Evolutionary conservation across 1,140 invertebrate genomes (phyloP).

Genomic region (Chironomus striatipennis): DNA sequence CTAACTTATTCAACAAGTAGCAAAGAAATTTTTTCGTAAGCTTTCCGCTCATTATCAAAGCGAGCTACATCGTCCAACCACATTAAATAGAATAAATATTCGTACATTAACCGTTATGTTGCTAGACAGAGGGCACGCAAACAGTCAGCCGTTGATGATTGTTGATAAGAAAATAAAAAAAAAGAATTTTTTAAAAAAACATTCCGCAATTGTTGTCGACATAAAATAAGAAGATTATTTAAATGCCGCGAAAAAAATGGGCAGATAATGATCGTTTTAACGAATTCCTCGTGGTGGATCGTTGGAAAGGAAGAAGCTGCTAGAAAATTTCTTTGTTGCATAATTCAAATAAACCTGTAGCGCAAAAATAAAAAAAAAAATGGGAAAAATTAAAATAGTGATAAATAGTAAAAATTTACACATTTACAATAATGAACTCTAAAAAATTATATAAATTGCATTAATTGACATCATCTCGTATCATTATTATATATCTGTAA

Average conservation of each 20-base stretch:
- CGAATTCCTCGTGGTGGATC: too few species aligned
- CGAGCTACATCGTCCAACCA: too few species aligned
- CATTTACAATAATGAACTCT: neutral
- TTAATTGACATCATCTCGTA: neutral
- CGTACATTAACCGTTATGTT: neutral
- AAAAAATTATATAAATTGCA: neutral
- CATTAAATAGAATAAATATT: too few species aligned
- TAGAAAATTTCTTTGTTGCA: neutral
- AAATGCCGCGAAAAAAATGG: neutral
- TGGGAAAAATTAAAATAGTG: neutral
- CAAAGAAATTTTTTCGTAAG: too few species aligned
- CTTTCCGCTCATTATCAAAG: too few species aligned
- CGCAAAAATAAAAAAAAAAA: neutral
- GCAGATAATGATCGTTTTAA: neutral
- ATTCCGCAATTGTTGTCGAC: neutral
- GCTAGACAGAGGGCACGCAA: neutral
- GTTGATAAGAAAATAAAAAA: neutral
- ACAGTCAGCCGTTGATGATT: neutral
- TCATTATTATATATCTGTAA: too few species aligned
- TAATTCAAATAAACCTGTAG: neutral
- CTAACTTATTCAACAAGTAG: too few species aligned
- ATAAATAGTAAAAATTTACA: neutral
- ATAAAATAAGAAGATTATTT: neutral
- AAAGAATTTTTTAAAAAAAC: neutral
- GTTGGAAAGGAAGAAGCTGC: neutral